These are phyloP conservation scores for Autographa gamma DNA, from an alignment of 2,888 invertebrate species.

Conservation along the genomic window DNA sequence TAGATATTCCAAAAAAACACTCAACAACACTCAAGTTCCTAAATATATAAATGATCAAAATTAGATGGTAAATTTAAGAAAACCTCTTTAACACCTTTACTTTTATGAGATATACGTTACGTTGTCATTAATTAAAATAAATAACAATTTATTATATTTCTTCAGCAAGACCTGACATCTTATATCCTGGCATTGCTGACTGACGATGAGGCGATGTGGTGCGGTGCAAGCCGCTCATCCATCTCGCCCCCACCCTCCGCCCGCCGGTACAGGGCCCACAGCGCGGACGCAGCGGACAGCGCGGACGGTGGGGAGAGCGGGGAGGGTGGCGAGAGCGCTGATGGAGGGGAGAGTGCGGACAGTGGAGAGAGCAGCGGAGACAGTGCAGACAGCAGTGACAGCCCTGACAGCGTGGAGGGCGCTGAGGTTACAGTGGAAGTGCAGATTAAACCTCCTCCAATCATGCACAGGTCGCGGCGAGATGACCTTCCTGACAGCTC, in stretches of 20 bases:
- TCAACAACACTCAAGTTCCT: no score
- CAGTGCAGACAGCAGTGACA: neutral
- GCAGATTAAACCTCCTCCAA: neutral
- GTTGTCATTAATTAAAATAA: no score
- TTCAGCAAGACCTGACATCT: conserved; percentile 80
- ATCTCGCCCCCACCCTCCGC: conserved; percentile 35
- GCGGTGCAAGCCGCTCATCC: conserved; percentile 67
- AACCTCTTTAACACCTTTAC: no score
- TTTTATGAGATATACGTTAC: no score
- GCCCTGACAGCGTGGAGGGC: neutral
- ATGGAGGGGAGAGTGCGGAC: neutral
- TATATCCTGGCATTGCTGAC: conserved; percentile 82
- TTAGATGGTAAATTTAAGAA: no score
- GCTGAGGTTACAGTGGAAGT: neutral
- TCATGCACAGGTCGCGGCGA: neutral
- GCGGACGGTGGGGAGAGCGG: neutral
- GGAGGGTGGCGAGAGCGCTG: neutral
- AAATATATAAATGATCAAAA: no score
- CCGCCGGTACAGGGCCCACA: conserved; percentile 11
- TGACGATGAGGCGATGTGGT: conserved; percentile 79
- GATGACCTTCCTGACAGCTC: neutral
- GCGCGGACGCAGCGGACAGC: conserved; percentile 1
- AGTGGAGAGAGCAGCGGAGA: neutral
- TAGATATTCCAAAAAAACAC: no score
- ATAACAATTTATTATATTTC: conserved; percentile 2